phyloP scores from a whole-genome alignment of 23 tunicate genomes.

The Clavelina lepadiformis region DNA sequence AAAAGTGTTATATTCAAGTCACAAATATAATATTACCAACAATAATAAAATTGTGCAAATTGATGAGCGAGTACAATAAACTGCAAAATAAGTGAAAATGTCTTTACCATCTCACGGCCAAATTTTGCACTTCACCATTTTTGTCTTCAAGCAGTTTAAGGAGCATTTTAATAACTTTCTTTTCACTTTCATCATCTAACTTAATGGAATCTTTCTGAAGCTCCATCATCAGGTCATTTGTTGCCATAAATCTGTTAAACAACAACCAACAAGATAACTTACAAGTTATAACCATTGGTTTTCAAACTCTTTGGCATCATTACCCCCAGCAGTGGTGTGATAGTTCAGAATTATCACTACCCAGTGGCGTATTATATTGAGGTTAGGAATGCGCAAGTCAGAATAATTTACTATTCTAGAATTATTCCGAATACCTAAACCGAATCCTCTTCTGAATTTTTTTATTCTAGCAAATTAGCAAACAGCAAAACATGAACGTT shows the following conservation, averaged over 20 bases:
- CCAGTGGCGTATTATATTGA: too few species aligned
- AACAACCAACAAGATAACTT: neutral
- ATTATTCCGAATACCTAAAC: too few species aligned
- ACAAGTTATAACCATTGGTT: conserved; percentile 7
- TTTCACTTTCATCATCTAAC: conserved; percentile 98
- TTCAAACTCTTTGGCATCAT: too few species aligned
- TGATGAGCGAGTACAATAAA: neutral
- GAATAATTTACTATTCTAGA: too few species aligned
- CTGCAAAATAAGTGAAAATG: neutral
- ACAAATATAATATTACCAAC: too few species aligned
- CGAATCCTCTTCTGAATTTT: too few species aligned
- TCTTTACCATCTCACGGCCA: conserved; percentile 86
- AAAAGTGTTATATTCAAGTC: too few species aligned
- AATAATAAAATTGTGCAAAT: neutral
- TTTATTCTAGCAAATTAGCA: too few species aligned
- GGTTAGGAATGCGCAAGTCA: too few species aligned
- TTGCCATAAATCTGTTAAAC: conserved; percentile 95
- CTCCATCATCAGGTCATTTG: conserved; percentile 91
- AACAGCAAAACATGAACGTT: too few species aligned
- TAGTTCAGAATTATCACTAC: neutral
- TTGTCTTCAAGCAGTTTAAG: conserved; percentile 90
- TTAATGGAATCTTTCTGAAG: conserved; percentile 97
- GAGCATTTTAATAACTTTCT: conserved; percentile 88
- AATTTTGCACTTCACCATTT: conserved; percentile 98
- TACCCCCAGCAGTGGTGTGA: neutral